Evolutionary conservation across 2,888 invertebrate genomes (phyloP).

Genomic region (Eupithecia insigniata): DNA sequence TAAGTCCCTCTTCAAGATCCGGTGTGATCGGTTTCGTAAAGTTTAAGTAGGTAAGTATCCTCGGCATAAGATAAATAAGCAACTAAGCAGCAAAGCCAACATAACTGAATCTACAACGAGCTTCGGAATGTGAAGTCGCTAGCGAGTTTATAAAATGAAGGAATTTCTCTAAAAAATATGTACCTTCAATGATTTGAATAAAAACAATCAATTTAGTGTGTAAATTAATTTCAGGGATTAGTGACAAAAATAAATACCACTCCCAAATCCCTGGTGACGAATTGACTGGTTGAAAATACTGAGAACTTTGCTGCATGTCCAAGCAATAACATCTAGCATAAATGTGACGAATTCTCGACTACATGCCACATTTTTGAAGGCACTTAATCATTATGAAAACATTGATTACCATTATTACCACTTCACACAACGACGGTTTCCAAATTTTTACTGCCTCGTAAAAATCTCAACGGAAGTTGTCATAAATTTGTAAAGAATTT

Average conservation of each 20-base stretch:
- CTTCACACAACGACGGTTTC: conserved; percentile 33
- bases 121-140: neutral
- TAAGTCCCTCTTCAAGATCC: conserved; percentile 51
- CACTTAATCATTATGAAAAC: conserved; percentile 33
- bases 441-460: conserved; percentile 28
- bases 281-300: conserved; percentile 17
- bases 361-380: conserved; percentile 38
- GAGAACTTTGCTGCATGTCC: conserved; percentile 27
- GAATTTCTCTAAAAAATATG: neutral
- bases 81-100: conserved; percentile 33
- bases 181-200: neutral
- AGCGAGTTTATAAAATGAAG: neutral
- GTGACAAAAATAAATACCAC: neutral
- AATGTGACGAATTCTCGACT: conserved; percentile 37
- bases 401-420: conserved; percentile 37
- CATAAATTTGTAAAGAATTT: conserved; percentile 33
- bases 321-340: conserved; percentile 42
- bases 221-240: neutral
- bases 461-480: conserved; percentile 23
- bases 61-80: conserved; percentile 35
- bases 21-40: conserved; percentile 62
- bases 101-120: conserved; percentile 6
- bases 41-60: conserved; percentile 16
- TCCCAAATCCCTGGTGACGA: neutral
- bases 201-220: neutral